A percentile compares a stretch with the other conserved stretches of the same genome.
Evolutionary conservation across 2,888 invertebrate genomes (phyloP).

Genomic region (Apamea monoglypha): DNA sequence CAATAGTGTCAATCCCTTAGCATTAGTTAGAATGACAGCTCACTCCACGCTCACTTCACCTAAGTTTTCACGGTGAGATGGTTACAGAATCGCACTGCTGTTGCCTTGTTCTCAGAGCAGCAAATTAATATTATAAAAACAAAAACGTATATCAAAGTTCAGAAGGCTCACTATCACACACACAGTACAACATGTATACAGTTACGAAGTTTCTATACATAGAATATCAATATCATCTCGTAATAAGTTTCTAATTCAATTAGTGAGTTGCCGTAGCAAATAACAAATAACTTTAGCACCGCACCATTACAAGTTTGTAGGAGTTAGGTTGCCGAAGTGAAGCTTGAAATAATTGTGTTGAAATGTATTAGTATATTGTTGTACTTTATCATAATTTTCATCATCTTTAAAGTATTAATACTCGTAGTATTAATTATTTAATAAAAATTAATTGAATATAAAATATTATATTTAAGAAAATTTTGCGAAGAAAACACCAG

Average conservation of each 20-base stretch:
- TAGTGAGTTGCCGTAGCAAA: conserved; percentile 48
- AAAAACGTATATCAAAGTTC: background rate
- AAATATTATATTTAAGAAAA: too few species aligned
- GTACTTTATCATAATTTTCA: background rate
- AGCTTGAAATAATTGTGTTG: conserved; percentile 14
- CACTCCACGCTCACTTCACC: too few species aligned
- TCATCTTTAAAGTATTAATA: background rate
- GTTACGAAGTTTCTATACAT: background rate
- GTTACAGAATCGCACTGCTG: too few species aligned
- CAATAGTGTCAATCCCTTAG: too few species aligned
- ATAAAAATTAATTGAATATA: too few species aligned
- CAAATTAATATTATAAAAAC: background rate
- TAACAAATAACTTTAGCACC: conserved; percentile 39
- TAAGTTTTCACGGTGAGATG: too few species aligned
- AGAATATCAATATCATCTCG: conserved; percentile 20
- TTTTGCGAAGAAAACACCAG: too few species aligned
- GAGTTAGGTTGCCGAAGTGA: conserved; percentile 16
- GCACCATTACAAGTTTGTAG: conserved; percentile 52
- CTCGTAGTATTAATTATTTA: too few species aligned
- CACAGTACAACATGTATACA: too few species aligned
- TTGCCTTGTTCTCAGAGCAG: too few species aligned
- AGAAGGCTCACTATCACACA: background rate
- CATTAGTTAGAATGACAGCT: too few species aligned
- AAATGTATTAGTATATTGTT: background rate
- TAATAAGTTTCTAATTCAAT: conserved; percentile 51